These are phyloP conservation scores for Drosophila mauritiana DNA, from an alignment of 1,140 invertebrate genomes.

Conservation along the genomic window DNA sequence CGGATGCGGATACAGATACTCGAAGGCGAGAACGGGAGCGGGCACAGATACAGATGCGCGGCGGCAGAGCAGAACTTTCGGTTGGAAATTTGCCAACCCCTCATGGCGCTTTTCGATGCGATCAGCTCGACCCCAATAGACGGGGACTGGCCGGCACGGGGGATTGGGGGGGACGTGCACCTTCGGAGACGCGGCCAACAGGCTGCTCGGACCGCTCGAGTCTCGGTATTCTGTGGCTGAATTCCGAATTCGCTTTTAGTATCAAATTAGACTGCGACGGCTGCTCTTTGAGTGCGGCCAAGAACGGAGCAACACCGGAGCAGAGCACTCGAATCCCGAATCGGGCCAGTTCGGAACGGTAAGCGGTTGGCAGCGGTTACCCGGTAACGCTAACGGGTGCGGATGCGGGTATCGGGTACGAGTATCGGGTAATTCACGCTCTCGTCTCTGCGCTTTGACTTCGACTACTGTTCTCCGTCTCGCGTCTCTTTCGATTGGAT, in stretches of 20 bases:
- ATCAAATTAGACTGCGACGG: slow-evolving; percentile 80
- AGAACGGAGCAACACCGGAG: slow-evolving; percentile 23
- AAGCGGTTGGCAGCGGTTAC: slow-evolving; percentile 17
- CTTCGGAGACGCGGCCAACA: slow-evolving; percentile 57
- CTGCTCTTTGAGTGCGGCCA: slow-evolving; percentile 62
- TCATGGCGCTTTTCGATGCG: slow-evolving; percentile 69
- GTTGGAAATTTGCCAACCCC: slow-evolving; percentile 76
- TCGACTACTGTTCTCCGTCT: neutral
- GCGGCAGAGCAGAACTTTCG: slow-evolving; percentile 61
- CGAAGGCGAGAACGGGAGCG: neutral
- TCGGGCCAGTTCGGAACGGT: slow-evolving; percentile 14
- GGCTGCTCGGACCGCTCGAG: slow-evolving; percentile 77
- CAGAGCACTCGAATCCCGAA: slow-evolving; percentile 4
- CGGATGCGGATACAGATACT: slow-evolving; percentile 11
- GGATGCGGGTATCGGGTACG: slow-evolving; percentile 8
- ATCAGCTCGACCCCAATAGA: slow-evolving; percentile 74
- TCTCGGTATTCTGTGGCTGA: slow-evolving; percentile 61
- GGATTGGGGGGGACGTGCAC: slow-evolving; percentile 15
- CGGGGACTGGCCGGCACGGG: slow-evolving; percentile 2
- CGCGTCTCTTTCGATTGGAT: neutral
- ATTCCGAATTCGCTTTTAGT: slow-evolving; percentile 79
- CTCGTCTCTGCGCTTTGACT: slow-evolving; percentile 5
- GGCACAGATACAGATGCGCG: slow-evolving; percentile 8
- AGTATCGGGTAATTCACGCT: slow-evolving; percentile 3
- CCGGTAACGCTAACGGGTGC: neutral